phyloP scores from a whole-genome alignment of 2,113 vertebrate species.

The Phycodurus eques region DNA sequence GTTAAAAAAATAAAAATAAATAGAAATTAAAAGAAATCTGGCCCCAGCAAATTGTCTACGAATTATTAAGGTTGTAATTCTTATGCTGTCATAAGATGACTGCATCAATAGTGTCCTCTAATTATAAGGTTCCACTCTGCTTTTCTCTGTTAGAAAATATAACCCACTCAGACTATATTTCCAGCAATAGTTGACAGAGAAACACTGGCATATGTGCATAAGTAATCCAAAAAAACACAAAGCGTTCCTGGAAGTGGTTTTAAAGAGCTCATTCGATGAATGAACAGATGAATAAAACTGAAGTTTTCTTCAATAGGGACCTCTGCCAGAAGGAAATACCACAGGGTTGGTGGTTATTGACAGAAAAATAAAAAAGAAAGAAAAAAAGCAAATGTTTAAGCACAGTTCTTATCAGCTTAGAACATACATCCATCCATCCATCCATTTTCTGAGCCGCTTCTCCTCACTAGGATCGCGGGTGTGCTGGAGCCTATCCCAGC shows the following conservation, averaged over 20 bases:
- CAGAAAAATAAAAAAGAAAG: constrained; percentile 18
- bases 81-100: constrained; percentile 22
- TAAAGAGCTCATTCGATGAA: constrained; percentile 50
- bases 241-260: constrained; percentile 45
- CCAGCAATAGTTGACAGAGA: constrained; percentile 23
- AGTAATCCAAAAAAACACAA: constrained; percentile 52
- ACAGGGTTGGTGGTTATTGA: neutral
- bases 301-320: constrained; percentile 50
- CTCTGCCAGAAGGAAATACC: constrained; percentile 33
- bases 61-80: constrained; percentile 40
- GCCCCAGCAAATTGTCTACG: constrained; percentile 42
- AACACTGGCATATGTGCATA: constrained; percentile 38
- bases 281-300: constrained; percentile 52
- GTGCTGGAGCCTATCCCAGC: too few relatives aligned
- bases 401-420: constrained; percentile 46
- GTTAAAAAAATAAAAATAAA: constrained; percentile 11
- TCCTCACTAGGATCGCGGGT: too few relatives aligned
- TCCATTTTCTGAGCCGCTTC: too few relatives aligned
- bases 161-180: constrained; percentile 32
- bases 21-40: constrained; percentile 7
- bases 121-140: constrained; percentile 4
- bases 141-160: constrained; percentile 3
- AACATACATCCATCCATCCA: neutral
- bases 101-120: constrained; percentile 12
- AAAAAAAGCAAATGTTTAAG: constrained; percentile 43